Base-by-base conservation (phyloP, 2,797 vertebrate genomes). In the Phylloscopus collybita region DNA sequence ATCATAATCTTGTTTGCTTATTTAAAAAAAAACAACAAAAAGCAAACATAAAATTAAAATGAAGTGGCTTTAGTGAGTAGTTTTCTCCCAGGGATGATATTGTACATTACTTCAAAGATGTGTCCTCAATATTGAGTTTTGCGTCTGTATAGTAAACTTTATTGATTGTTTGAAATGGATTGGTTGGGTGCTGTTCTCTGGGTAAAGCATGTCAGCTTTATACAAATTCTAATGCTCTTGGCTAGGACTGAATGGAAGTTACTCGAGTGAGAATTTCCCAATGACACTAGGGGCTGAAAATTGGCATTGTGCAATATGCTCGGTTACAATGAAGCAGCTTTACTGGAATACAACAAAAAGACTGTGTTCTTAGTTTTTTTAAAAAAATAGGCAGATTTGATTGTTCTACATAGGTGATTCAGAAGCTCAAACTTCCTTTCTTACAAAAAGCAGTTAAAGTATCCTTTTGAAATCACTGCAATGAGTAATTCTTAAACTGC, bases 341-440 rank as follows among this genome's bases (percentile, higher is more conserved):
- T 97, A 93, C 94, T 92, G 96, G 96, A 96, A 96, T 93, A 95
- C 44, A 95, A 93, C 95, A 95, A 90, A 92, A 95, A 53, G 67
- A 36, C 88, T 53, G n/a, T 86, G 60, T 92, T 86, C 64, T 79
- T 94, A 70, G 89, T 75, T 67, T 2, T 38, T 38, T 38, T 38
- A 26, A 20, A 12, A 17, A 47, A 67, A 60, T 8, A 70, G n/a
- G 53, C 38, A 32, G 66, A 88, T 91, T 90, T 86, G 70, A 56
- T 89, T 90, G 74, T 91, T 93, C 80, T 71, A 36, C 29, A 6
- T 62, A 91, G 74, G 66, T 95, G 90, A 82, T 92, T 95, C 85
- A 94, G 80, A 76, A 90, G 81, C 38, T 70, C 72, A 66, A 36
- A 70, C 16, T n/a, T 80, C 17, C 53, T 70, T 69, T 80, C 78